Percentiles rank a stretch among this genome's conserved stretches.
Evolutionary conservation across 2,888 invertebrate genomes (phyloP).

Genomic region (Lochmaea crataegi): DNA sequence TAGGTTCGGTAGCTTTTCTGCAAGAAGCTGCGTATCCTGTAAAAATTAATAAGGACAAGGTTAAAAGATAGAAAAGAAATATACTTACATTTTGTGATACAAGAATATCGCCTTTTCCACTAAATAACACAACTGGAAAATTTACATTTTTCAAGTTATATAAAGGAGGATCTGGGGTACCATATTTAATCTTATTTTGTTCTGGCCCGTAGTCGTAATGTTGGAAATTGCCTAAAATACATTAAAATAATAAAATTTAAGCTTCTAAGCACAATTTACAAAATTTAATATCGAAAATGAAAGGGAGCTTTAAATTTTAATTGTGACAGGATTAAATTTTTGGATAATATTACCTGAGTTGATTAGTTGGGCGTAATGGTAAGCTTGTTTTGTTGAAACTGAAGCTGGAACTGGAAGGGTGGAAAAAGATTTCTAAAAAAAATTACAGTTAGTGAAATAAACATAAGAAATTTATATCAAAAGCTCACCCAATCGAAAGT

Average conservation of each 20-base stretch:
- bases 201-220: conserved; percentile 65
- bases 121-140: conserved; percentile 70
- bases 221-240: conserved; percentile 54
- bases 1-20: conserved; percentile 65
- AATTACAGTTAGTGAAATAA: no score
- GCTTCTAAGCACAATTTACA: no score
- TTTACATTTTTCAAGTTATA: conserved; percentile 68
- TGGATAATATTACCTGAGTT: conserved; percentile 33
- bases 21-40: conserved; percentile 69
- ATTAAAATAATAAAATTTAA: conserved; percentile 31
- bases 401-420: conserved; percentile 35
- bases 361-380: conserved; percentile 46
- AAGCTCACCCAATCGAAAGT: conserved; percentile 8
- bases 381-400: conserved; percentile 40
- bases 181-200: conserved; percentile 67
- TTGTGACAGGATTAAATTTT: no score
- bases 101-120: conserved; percentile 74
- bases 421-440: conserved; percentile 33
- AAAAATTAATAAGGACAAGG: conserved; percentile 46
- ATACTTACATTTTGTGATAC: conserved; percentile 61
- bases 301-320: no score
- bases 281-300: no score
- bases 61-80: not conserved
- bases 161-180: conserved; percentile 66
- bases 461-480: no score